Evolutionary conservation across 1,140 invertebrate genomes (phyloP).

Genomic region (Metaphire vulgaris): DNA sequence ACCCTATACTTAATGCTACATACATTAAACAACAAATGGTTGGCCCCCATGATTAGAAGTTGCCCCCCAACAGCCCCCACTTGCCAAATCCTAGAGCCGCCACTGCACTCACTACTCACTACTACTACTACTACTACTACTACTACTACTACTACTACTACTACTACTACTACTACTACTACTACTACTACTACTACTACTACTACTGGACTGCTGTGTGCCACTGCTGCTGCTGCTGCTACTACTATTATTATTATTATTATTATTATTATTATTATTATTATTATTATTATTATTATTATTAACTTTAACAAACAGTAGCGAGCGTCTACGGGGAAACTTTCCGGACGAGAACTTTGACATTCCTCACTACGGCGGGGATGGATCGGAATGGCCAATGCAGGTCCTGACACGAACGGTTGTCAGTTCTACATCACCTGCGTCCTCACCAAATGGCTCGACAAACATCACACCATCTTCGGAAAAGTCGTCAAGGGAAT

Average conservation of each 20-base stretch:
- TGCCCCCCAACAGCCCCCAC: too few species aligned
- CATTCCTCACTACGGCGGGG: slow-evolving; percentile 65
- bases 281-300: background rate
- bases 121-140: too few species aligned
- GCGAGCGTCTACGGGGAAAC: slow-evolving; percentile 94
- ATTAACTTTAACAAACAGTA: slow-evolving; percentile 58
- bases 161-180: slow-evolving; percentile 9
- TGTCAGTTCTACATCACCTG: slow-evolving; percentile 68
- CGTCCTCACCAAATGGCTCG: slow-evolving; percentile 89
- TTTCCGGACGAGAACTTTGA: slow-evolving; percentile 94
- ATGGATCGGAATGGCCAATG: slow-evolving; percentile 73
- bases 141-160: background rate
- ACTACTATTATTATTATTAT: slow-evolving; percentile 6
- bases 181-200: slow-evolving; percentile 41
- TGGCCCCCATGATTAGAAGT: background rate
- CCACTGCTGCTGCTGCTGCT: background rate
- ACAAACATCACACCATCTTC: slow-evolving; percentile 92
- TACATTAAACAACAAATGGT: background rate
- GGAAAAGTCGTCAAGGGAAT: slow-evolving; percentile 91
- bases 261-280: background rate
- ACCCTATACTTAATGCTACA: background rate
- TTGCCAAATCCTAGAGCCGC: too few species aligned
- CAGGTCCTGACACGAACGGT: slow-evolving; percentile 70
- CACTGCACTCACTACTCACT: too few species aligned
- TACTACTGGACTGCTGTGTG: background rate